Conservation (phyloP, 1,140 invertebrate species). For the Drosophila grimshawi region DNA sequence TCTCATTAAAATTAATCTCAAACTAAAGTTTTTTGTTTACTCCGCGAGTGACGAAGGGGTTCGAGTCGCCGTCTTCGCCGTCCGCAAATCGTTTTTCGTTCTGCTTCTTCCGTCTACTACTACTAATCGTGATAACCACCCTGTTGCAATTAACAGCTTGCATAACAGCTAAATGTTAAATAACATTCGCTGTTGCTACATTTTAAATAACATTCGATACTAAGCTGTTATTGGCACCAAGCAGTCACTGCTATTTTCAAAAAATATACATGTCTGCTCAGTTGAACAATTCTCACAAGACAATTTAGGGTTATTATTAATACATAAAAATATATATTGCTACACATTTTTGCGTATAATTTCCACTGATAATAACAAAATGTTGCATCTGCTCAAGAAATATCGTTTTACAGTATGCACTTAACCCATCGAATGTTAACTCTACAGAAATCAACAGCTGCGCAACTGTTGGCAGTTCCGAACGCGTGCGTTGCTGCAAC, state of each 20-base stretch:
- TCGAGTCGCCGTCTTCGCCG: slow-evolving; percentile 43
- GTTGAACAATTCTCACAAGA: too few species aligned
- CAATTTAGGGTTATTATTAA: too few species aligned
- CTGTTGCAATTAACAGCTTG: slow-evolving; percentile 24
- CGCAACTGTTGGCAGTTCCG: slow-evolving; percentile 6
- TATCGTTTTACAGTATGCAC: too few species aligned
- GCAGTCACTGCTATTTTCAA: not conserved
- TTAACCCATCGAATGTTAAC: too few species aligned
- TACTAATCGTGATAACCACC: slow-evolving; percentile 20
- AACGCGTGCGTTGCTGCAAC: slow-evolving; percentile 6
- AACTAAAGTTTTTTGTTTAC: slow-evolving; percentile 55
- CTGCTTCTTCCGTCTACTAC: slow-evolving; percentile 29
- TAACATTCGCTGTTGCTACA: not conserved
- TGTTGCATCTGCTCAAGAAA: too few species aligned
- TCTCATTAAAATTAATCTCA: slow-evolving; percentile 52
- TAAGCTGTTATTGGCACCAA: slow-evolving; percentile 11
- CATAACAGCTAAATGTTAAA: slow-evolving; percentile 26
- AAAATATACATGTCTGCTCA: not conserved
- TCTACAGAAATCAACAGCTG: not conserved
- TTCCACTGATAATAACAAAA: too few species aligned
- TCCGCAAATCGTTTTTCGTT: slow-evolving; percentile 31
- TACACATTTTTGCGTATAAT: too few species aligned
- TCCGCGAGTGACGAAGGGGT: slow-evolving; percentile 38
- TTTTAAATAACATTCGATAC: not conserved
- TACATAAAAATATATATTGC: too few species aligned